Conservation (phyloP, 2,888 invertebrate species). For the Cerastoderma edule region DNA sequence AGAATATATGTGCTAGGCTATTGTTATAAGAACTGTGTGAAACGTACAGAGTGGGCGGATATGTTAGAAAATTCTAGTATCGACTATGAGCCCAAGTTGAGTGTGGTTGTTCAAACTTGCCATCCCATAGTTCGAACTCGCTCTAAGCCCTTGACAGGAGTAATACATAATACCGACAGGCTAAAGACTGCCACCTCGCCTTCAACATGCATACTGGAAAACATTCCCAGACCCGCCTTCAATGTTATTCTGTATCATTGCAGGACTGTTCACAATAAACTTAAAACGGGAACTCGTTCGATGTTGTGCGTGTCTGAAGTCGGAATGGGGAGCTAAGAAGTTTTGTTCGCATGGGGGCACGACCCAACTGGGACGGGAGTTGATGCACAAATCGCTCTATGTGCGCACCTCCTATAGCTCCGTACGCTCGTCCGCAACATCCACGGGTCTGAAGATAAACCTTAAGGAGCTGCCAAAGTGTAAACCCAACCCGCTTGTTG, state of each 20-base stretch:
- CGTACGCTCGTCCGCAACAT: slow-evolving; percentile 33
- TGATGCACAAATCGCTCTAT: slow-evolving; percentile 32
- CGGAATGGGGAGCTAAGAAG: slow-evolving; percentile 55
- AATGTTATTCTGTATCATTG: slow-evolving; percentile 44
- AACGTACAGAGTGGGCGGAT: no score
- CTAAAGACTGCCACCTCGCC: no score
- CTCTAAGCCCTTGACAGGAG: no score
- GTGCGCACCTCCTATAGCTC: slow-evolving; percentile 50
- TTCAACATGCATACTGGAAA: not conserved
- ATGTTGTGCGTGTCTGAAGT: slow-evolving; percentile 74
- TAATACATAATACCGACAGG: no score
- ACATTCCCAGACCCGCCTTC: not conserved
- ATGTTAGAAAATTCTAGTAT: no score
- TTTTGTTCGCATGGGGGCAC: slow-evolving; percentile 25
- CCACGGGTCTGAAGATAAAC: slow-evolving; percentile 29
- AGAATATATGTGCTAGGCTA: no score
- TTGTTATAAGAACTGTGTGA: no score
- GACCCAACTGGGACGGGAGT: slow-evolving; percentile 32
- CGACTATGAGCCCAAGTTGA: no score
- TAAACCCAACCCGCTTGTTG: slow-evolving; percentile 9
- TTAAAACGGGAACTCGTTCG: slow-evolving; percentile 77
- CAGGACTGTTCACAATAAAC: slow-evolving; percentile 80
- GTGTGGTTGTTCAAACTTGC: no score
- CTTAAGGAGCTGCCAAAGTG: slow-evolving; percentile 20
- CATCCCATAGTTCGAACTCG: no score